phyloP scores from a whole-genome alignment of 2,888 invertebrate genomes.

The Melanchra persicariae region DNA sequence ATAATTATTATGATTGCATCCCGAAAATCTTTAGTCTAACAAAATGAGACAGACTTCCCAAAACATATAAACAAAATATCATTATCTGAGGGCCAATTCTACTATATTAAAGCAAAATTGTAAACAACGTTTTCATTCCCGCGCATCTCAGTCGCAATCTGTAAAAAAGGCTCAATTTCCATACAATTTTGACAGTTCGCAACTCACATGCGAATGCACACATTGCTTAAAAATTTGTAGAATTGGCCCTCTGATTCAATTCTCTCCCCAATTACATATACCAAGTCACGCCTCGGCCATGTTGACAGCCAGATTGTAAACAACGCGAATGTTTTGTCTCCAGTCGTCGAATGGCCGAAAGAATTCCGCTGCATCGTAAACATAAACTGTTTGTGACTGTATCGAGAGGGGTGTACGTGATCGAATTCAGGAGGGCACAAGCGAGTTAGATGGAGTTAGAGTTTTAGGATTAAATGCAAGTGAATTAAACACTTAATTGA shows the following conservation, averaged over 20 bases:
- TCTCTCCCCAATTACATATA: neutral
- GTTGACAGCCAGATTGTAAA: conserved; percentile 49
- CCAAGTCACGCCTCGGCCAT: neutral
- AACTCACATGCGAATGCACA: too few relatives aligned
- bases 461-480: neutral
- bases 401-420: conserved; percentile 51
- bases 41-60: too few relatives aligned
- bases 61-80: too few relatives aligned
- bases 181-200: too few relatives aligned
- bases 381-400: conserved; percentile 56
- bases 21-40: too few relatives aligned
- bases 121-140: too few relatives aligned
- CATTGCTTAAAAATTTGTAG: too few relatives aligned
- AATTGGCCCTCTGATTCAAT: neutral
- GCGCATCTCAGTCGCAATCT: too few relatives aligned
- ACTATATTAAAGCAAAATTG: too few relatives aligned
- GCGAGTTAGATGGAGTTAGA: neutral
- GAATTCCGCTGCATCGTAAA: conserved; percentile 61
- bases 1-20: too few relatives aligned
- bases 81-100: too few relatives aligned
- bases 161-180: too few relatives aligned
- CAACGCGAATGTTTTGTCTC: conserved; percentile 58
- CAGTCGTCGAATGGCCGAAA: conserved; percentile 39
- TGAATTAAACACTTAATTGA: neutral
- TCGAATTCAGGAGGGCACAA: conserved; percentile 42